Base-by-base conservation (phyloP, 2,797 vertebrate species). In the Austrolebias charrua region DNA sequence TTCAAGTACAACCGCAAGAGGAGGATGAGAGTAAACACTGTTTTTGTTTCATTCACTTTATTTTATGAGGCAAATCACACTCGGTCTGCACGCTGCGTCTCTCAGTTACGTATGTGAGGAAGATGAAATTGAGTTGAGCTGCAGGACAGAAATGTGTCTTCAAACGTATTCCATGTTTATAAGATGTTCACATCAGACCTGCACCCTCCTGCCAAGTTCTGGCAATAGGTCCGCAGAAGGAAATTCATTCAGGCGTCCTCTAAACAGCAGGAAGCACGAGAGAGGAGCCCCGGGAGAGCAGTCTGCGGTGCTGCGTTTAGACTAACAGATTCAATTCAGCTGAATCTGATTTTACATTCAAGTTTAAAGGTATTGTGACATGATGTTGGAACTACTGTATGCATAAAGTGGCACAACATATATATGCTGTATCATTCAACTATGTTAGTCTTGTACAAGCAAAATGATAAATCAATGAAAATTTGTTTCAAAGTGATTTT, bases 151-250 rank as follows among this genome's bases (percentile, higher is more conserved):
- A 20, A 33, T 33, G 14, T 59, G 40, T 35, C 29, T 15, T 40
- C 5, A 2, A 6, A 28, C 14, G 12, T 46, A 38, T 54, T 46
- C n/a, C 12, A 14, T 46, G 4, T 54, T 63, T 31, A 4, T 5
- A 49, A 10, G 29, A 43, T 57, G 50, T 46, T 48, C 10, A 18
- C 24, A 11, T n/a, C 16, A 29, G 47, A 44, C 35, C 44, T 48
- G 2, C 16, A 9, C 12, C 42, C 42, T 62, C 28, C 60, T 62
- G 29, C 44, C 11, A 10, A 24, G 44, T 56, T 57, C 54, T 65
- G 35, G 45, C 4, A 5, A 19, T 49, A 14, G 33, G 24, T 19
- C 52, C 29, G 52, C 45, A 15, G 18, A 35, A 28, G 44, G 12
- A 55, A 48, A 40, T 47, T 0, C n/a, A 12, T 50, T 31, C 24